Base-by-base conservation (phyloP, 2,888 invertebrate genomes). In the Itoplectis maculator region DNA sequence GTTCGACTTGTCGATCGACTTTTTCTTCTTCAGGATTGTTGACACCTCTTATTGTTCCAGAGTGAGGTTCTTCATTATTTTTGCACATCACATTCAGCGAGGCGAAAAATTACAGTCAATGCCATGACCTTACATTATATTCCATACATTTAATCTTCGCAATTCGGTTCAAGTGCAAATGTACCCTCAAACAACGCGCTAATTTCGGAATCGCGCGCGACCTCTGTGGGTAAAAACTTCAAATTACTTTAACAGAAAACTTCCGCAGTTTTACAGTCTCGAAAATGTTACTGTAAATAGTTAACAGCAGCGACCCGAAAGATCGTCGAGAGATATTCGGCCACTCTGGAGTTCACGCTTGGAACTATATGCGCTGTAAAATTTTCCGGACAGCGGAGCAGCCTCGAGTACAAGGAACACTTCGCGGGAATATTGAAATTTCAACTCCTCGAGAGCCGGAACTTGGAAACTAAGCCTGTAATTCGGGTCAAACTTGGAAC, bases 271-370 rank as follows among this genome's bases (percentile, higher is more conserved):
- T 59, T n/a, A 15, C 9, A 15, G 37, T 18, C 18, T 61, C 15
- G 37, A 35, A 15, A 18, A 40, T 61, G 37, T 61, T 37, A 18
- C 40, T 9, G 18, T 61, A 40, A 61, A 61, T 61, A 61, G 2
- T 37, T 37, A 61, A 37, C 15, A 20, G 37, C 61, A 37, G n/a
- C 15, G 61, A 35, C 37, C 6, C 9, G 3, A 18, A 40, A 37
- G 37, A 61, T 61, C 15, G 37, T 40, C 11, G 61, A 40, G 61
- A 61, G n/a, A 61, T 61, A 61, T 61, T 61, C 61, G 29, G n/a
- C 37, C 18, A 18, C 18, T 15, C 8, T 11, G 8, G 61, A 40
- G 18, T 61, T 37, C 8, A 8, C 1, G 37, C 37, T 18, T 3
- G 18, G 59, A 37, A 35, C n/a, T 35, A 37, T 59, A n/a, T 37